Evolutionary conservation across 2,113 vertebrate genomes (phyloP), one percentile per base, ranked within the genome.

Genomic region (Peromyscus maniculatus): DNA sequence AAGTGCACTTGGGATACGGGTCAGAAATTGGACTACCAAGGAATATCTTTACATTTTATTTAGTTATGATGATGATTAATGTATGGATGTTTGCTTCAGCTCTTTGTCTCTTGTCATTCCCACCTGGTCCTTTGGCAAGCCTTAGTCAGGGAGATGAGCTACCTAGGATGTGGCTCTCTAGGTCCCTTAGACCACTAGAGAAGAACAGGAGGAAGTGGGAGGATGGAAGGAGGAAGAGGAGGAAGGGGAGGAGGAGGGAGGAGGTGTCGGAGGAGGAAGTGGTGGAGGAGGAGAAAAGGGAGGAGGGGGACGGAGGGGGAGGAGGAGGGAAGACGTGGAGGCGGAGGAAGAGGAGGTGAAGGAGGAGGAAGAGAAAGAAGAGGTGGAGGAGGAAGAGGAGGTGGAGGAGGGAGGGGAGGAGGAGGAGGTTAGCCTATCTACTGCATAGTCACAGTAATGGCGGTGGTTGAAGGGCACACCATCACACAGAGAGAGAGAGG

Each of bases 201-300:
- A 87, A 0, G 4, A 59, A 36, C 0, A 3, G 16, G 7, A 36
- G 3, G 1, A 36, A 15, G 10, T 79, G 17, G 46, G 12, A 79
- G 52, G 5, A 17, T 10, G 1, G 15, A 87, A 66, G 19, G 4
- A 24, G 10, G 52, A 52, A 52, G 52, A 52, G 52, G 8, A 52
- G 52, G 52, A 52, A 11, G 52, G 8, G 52, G 21, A 9, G n/a
- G 6, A 19, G 21, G 6, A 9, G n/a, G 15, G 0, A 17, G 9
- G 3, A 59, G 3, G 3, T 59, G 15, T 15, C 16, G 2, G 52
- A 52, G 52, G 52, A 52, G 52, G 12, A 5, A 5, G 71, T 39
- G 17, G 19, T 39, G 33, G 43, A 28, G 52, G 12, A 17, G 26
- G 5, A 52, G 1, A 26, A 33, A 26, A 49, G 7, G 7, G 46